Conservation (phyloP, 2,888 invertebrate species). For the Acanthosepion esculentum region DNA sequence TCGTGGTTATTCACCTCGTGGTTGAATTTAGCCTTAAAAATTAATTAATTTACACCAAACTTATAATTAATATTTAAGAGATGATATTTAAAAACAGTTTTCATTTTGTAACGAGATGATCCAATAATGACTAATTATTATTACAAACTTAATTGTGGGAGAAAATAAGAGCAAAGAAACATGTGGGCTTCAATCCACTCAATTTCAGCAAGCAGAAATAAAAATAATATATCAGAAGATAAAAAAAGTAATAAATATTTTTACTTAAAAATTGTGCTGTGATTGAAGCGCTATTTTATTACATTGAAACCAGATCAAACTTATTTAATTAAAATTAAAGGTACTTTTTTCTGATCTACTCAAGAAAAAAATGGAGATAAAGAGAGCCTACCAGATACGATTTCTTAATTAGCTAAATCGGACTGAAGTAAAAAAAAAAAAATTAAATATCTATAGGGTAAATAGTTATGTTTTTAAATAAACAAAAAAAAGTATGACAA, state of each 20-base stretch:
- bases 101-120: background rate
- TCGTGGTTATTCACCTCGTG: background rate
- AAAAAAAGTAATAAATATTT: too few species aligned
- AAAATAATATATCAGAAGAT: too few species aligned
- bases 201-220: too few species aligned
- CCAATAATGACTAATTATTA: background rate
- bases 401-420: background rate
- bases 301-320: too few species aligned
- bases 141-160: background rate
- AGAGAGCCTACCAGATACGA: background rate
- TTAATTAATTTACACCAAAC: background rate
- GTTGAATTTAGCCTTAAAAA: background rate
- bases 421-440: background rate
- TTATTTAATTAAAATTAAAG: too few species aligned
- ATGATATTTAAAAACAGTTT: background rate
- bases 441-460: background rate
- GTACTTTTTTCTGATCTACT: background rate
- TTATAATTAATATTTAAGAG: background rate
- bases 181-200: too few species aligned
- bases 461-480: background rate
- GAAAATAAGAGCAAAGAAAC: too few species aligned
- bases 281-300: too few species aligned
- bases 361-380: background rate
- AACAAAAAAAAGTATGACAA: background rate
- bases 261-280: too few species aligned